phyloP scores from a whole-genome alignment of 2,113 vertebrate genomes.

The Meles meles region DNA sequence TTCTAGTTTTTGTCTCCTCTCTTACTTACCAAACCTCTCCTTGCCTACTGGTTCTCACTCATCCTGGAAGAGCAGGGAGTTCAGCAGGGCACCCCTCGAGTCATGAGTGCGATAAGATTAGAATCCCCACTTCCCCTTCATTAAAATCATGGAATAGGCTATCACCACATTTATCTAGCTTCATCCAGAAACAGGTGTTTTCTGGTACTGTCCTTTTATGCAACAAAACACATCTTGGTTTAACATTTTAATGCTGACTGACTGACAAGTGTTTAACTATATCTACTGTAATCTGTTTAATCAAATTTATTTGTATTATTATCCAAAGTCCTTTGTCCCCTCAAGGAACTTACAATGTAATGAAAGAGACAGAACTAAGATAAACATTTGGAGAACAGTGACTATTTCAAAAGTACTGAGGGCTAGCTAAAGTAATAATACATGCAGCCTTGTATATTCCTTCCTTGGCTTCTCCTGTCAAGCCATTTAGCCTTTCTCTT shows the following conservation, averaged over 20 bases:
- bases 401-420: background rate
- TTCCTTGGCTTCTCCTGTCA: background rate
- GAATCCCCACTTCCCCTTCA: background rate
- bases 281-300: background rate
- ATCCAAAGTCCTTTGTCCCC: background rate
- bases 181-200: background rate
- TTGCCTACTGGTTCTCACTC: background rate
- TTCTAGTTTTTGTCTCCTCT: background rate
- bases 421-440: background rate
- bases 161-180: background rate
- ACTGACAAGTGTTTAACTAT: background rate
- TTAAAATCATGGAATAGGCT: no score
- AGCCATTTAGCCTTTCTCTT: background rate
- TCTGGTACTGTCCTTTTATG: background rate
- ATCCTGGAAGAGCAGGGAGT: background rate
- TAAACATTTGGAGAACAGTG: background rate
- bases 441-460: rapidly evolving
- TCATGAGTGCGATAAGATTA: no score
- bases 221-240: background rate
- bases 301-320: background rate
- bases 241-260: background rate
- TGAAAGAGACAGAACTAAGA: background rate
- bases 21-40: background rate
- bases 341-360: background rate
- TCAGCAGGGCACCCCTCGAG: rapidly evolving